Base-by-base conservation (phyloP, 2,797 vertebrate genomes). In the Manis javanica region DNA sequence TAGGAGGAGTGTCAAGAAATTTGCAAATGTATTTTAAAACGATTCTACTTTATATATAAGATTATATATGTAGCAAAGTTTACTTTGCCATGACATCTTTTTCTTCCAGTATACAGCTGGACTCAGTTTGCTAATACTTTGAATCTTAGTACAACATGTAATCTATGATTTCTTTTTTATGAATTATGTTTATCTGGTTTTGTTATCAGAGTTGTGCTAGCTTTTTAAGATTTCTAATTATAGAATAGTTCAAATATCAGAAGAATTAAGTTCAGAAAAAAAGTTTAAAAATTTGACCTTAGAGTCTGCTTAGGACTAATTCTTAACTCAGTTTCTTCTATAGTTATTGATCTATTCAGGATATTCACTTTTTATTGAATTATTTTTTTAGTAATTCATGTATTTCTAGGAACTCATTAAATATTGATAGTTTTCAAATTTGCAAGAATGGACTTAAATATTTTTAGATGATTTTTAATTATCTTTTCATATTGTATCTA, bases 351-450 rank as follows among this genome's bases (percentile, higher is more conserved):
- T 64, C 61, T 19, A 77, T 29, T 77, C 29, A 77, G 51, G 34
- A 53, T 59, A n/a, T 69, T 61, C 18, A 39, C 19, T 77, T 90
- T 89, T 71, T 46, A 49, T 68, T 85, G 68, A 74, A 63, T 74
- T 81, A 46, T 82, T 83, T 57, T 82, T 83, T 57, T 83, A 34
- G 23, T 75, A 77, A 69, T 92, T 46, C 16, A 63, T 23, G 16
- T 77, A 46, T 68, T 42, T 69, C 34, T 51, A 74, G 29, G 42
- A 83, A 68, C 59, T 87, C 51, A 68, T 34, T 74, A 31, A 77
- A 83, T 77, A 74, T 31, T 69, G 53, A 29, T 53, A 88, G 69
- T 77, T 87, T 75, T 61, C 16, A 95, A 83, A 34, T 92, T 69
- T 53, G 9, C 13, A 69, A 75, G 14, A 29, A 68, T 23, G 63